Conservation (phyloP, 1,140 invertebrate species). For the Elysia chlorotica region DNA sequence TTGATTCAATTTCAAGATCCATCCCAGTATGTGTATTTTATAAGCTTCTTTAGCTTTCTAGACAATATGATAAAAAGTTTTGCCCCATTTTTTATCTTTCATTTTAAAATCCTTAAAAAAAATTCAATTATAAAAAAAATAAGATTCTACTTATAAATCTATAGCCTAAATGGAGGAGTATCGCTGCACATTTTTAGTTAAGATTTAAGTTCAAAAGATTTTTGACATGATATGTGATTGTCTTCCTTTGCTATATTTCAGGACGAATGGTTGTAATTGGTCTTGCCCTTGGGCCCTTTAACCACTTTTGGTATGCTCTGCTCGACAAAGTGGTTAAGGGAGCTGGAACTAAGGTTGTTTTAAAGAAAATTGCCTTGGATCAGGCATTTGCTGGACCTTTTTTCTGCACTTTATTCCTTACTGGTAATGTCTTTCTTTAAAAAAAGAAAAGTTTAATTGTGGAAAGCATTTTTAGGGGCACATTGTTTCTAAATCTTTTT, state of each 20-base stretch:
- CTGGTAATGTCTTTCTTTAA: too few relatives aligned
- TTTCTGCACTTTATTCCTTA: conserved; percentile 82
- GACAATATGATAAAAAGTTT: too few relatives aligned
- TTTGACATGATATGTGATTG: background rate
- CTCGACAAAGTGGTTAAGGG: conserved; percentile 76
- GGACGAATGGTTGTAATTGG: conserved; percentile 52
- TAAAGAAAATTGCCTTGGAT: conserved; percentile 86
- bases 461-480: too few relatives aligned
- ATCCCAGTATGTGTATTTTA: background rate
- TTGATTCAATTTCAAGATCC: background rate
- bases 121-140: background rate
- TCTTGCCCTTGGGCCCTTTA: conserved; percentile 42
- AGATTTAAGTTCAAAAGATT: background rate
- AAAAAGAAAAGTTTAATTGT: too few relatives aligned
- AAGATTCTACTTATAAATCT: background rate
- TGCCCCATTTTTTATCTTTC: too few relatives aligned
- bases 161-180: background rate
- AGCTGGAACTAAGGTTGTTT: conserved; percentile 71
- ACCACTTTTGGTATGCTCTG: conserved; percentile 60
- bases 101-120: background rate
- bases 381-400: conserved; percentile 87
- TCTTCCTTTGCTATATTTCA: conserved; percentile 22
- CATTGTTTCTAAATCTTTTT: too few relatives aligned
- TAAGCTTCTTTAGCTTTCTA: too few relatives aligned
- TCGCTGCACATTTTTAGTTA: background rate